phyloP scores from a whole-genome alignment of 64 coral and sea anemone species.

The Dendrophyllia cribrosa region DNA sequence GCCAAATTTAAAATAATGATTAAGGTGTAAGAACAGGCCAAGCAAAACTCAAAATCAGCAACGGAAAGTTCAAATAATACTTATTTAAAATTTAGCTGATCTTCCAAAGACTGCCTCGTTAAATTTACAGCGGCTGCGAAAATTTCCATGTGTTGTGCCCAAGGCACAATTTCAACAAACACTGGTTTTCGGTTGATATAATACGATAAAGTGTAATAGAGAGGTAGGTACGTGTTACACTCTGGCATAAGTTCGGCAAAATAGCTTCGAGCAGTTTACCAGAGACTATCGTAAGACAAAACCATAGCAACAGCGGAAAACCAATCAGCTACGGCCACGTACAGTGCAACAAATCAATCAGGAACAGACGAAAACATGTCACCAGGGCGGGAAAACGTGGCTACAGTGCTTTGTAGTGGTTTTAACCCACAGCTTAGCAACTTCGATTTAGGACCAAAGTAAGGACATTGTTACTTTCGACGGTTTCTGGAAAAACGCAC shows the following conservation, averaged over 20 bases:
- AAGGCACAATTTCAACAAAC: background rate
- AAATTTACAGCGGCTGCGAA: background rate
- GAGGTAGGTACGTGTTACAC: background rate
- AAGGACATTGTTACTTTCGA: background rate
- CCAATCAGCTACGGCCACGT: background rate
- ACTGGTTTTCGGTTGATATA: background rate
- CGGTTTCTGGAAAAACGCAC: background rate
- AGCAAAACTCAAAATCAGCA: background rate
- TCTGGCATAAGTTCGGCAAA: background rate
- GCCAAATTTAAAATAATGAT: background rate
- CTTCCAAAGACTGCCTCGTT: background rate
- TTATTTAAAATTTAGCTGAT: too few relatives aligned
- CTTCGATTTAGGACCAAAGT: too few relatives aligned
- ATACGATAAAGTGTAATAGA: background rate
- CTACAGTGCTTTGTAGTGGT: too few relatives aligned
- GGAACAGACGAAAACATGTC: background rate
- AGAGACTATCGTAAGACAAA: background rate
- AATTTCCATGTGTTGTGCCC: too few relatives aligned
- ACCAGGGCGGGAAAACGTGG: background rate
- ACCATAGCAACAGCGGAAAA: background rate
- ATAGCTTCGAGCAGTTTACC: background rate
- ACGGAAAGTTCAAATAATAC: too few relatives aligned
- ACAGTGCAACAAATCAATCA: background rate
- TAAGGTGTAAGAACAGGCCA: background rate
- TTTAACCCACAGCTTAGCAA: too few relatives aligned